Evolutionary conservation across 2,888 invertebrate genomes (phyloP).

Genomic region (Sturmia bella): DNA sequence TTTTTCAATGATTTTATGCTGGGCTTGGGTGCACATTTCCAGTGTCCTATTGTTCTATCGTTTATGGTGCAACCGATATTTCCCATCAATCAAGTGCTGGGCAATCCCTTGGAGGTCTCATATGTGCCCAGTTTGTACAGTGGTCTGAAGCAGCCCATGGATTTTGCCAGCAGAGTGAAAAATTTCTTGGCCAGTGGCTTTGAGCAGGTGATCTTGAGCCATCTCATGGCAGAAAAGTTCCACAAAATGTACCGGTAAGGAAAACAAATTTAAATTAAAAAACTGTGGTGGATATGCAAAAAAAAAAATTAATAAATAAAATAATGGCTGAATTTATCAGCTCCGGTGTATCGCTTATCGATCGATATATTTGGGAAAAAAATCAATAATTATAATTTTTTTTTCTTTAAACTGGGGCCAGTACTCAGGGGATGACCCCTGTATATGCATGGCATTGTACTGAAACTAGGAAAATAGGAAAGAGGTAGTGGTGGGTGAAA

Average conservation of each 20-base stretch:
- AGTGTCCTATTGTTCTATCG: slow-evolving; percentile 76
- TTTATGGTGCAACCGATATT: slow-evolving; percentile 73
- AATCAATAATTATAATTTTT: no score
- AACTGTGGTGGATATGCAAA: not conserved
- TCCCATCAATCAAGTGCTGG: slow-evolving; percentile 72
- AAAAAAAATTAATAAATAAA: not conserved
- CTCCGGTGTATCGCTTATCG: no score
- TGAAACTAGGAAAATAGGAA: no score
- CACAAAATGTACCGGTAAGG: slow-evolving; percentile 55
- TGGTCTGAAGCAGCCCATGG: slow-evolving; percentile 71
- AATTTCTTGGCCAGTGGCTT: slow-evolving; percentile 69
- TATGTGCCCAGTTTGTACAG: slow-evolving; percentile 74
- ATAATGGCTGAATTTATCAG: no score
- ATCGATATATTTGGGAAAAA: no score
- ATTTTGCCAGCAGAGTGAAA: slow-evolving; percentile 70
- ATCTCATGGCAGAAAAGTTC: slow-evolving; percentile 4
- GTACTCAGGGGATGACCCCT: no score
- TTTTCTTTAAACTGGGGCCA: no score
- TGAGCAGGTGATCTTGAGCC: slow-evolving; percentile 52
- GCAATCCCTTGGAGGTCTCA: slow-evolving; percentile 75
- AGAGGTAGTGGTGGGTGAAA: no score
- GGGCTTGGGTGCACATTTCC: slow-evolving; percentile 78
- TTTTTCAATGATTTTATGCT: slow-evolving; percentile 77
- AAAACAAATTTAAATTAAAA: not conserved
- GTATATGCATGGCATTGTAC: no score